Percentiles rank a stretch among this genome's conserved stretches.
phyloP scores from a whole-genome alignment of 2,888 invertebrate species.

The Blomia tropicalis region DNA sequence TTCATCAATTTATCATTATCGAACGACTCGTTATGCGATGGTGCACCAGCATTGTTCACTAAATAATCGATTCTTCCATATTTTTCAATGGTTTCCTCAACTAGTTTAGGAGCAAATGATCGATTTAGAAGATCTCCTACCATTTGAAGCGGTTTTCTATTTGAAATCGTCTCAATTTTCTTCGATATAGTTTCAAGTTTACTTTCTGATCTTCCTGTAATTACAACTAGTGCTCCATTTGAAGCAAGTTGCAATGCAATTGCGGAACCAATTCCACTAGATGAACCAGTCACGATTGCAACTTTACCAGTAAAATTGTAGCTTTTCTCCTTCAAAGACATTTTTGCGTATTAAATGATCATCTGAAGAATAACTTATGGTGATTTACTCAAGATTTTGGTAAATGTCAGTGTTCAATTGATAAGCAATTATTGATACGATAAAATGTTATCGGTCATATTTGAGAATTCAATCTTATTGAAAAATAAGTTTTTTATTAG shows the following conservation, averaged over 20 bases:
- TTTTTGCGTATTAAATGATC: too few species aligned
- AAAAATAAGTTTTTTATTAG: too few species aligned
- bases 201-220: conserved; percentile 15
- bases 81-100: conserved; percentile 3
- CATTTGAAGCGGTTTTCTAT: conserved; percentile 13
- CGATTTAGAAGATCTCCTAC: conserved; percentile 15
- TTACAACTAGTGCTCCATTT: not conserved
- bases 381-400: too few species aligned
- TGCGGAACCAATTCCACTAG: conserved; percentile 16
- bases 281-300: conserved; percentile 16
- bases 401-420: too few species aligned
- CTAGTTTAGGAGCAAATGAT: conserved; percentile 3
- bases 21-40: not conserved
- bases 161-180: conserved; percentile 2
- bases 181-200: not conserved
- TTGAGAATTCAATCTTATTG: too few species aligned
- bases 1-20: conserved; percentile 10
- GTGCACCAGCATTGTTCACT: conserved; percentile 23
- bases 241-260: conserved; percentile 11
- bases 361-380: too few species aligned
- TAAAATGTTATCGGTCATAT: too few species aligned
- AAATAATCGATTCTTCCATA: conserved; percentile 20
- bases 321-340: too few species aligned
- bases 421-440: too few species aligned
- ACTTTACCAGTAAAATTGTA: conserved; percentile 12